Base-by-base conservation (phyloP, 2,888 invertebrate species). In the Andrena flavipes region DNA sequence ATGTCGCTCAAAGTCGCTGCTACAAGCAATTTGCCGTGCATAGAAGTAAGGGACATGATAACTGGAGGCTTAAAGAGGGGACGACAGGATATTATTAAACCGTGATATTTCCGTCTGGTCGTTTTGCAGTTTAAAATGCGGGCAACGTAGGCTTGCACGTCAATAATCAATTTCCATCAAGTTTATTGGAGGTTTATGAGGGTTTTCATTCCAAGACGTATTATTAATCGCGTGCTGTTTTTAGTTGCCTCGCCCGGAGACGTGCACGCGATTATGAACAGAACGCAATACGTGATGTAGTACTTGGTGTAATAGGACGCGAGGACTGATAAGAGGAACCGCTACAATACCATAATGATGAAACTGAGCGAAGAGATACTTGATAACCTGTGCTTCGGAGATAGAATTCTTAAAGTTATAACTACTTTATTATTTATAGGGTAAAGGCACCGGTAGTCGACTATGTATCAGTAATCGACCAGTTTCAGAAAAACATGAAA, bases 141-240 rank as follows among this genome's bases (percentile, higher is more conserved):
- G n/a, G 59, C 59, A n/a, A 23, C 48, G n/a, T 20, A n/a, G 16
- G 13, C 20, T 33, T 2, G 8, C 10, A 7, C 2, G 20, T 35
- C 26, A 56, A 73, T 73, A 73, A 64, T 73, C 35, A 56, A 49
- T 74, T 74, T 74, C 23, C 60, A 33, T 30, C 10, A 49, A 23
- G 10, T n/a, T 30, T 30, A 65, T 29, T 30, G 13, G 29, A n/a
- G 65, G 20, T 35, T 42, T 56, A 49, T 6, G 8, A 49, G 33
- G 5, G n/a, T 59, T 74, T 65, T 48, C 56, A 65, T 48, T 65
- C 30, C 16, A 5, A 65, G 20, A 26, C 65, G 30, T 59, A 3
- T 33, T 20, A 74, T 74, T 74, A 74, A 48, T 30, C 20, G 8
- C 42, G 8, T 29, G 42, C 6, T 48, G 56, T 54, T 74, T 54